Evolutionary conservation across 2,113 vertebrate genomes (phyloP).

Genomic region (Chascanopsetta lugubris): DNA sequence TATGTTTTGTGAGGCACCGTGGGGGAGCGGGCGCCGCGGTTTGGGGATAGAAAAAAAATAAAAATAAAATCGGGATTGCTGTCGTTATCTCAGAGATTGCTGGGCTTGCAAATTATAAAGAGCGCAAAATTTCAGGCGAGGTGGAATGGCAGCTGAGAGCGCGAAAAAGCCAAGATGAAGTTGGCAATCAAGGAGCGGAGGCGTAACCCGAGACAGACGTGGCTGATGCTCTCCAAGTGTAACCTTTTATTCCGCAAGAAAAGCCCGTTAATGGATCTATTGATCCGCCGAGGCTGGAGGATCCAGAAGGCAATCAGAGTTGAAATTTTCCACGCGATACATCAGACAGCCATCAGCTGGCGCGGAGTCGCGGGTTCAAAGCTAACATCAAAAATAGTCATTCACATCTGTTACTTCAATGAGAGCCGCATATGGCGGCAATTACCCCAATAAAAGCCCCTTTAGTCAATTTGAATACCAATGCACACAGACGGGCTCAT

Average conservation of each 20-base stretch:
- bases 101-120: conserved; percentile 80
- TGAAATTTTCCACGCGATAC: conserved; percentile 78
- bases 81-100: conserved; percentile 74
- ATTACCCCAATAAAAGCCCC: conserved; percentile 79
- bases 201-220: conserved; percentile 83
- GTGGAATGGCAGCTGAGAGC: conserved; percentile 78
- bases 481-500: conserved; percentile 79
- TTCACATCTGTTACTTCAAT: conserved; percentile 85
- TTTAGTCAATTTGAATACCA: conserved; percentile 79
- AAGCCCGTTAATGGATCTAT: conserved; percentile 83
- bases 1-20: conserved; percentile 80
- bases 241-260: conserved; percentile 83
- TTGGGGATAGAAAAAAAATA: no score
- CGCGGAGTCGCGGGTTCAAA: conserved; percentile 79
- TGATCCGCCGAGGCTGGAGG: conserved; percentile 82
- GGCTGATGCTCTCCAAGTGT: conserved; percentile 79
- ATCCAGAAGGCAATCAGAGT: conserved; percentile 85
- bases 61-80: conserved; percentile 69
- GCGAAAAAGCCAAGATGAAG: conserved; percentile 82
- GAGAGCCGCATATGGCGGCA: conserved; percentile 80
- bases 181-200: conserved; percentile 84
- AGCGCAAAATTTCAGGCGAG: conserved; percentile 77
- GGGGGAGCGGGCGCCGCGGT: conserved; percentile 69
- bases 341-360: conserved; percentile 82
- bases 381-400: conserved; percentile 84